Percentiles rank a stretch among this genome's conserved stretches.
Evolutionary conservation across 2,888 invertebrate species (phyloP).

Genomic region (Thecocarcelia acutangulata): DNA sequence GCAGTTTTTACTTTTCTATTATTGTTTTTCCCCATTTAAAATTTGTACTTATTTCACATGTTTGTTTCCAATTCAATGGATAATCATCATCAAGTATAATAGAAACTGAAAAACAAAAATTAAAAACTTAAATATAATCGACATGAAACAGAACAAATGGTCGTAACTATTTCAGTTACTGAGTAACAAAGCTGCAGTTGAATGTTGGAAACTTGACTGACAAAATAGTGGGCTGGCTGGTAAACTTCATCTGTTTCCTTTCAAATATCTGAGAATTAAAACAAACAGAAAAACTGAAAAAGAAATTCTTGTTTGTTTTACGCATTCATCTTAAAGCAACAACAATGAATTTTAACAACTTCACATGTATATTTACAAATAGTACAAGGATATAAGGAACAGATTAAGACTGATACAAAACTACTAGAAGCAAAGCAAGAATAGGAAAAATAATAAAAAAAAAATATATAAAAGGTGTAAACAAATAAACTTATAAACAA

Average conservation of each 20-base stretch:
- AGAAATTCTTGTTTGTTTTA: conserved; percentile 36
- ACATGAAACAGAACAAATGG: conserved; percentile 27
- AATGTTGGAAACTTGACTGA: conserved; percentile 22
- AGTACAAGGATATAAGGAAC: background rate
- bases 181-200: conserved; percentile 23
- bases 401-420: conserved; percentile 15
- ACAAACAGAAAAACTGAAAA: background rate
- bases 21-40: conserved; percentile 17
- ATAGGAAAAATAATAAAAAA: background rate
- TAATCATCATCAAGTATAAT: conserved; percentile 77
- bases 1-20: conserved; percentile 23
- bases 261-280: background rate
- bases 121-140: conserved; percentile 29
- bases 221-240: background rate
- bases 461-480: conserved; percentile 39
- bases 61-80: conserved; percentile 80
- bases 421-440: conserved; percentile 6
- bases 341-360: conserved; percentile 1
- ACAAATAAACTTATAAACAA: conserved; percentile 48
- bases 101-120: conserved; percentile 45
- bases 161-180: conserved; percentile 36
- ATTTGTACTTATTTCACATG: conserved; percentile 62
- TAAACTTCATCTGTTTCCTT: conserved; percentile 2
- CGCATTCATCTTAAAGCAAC: background rate
- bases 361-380: background rate